Evolutionary conservation across 2,113 vertebrate species (phyloP).

Genomic region (Caranx melampygus): DNA sequence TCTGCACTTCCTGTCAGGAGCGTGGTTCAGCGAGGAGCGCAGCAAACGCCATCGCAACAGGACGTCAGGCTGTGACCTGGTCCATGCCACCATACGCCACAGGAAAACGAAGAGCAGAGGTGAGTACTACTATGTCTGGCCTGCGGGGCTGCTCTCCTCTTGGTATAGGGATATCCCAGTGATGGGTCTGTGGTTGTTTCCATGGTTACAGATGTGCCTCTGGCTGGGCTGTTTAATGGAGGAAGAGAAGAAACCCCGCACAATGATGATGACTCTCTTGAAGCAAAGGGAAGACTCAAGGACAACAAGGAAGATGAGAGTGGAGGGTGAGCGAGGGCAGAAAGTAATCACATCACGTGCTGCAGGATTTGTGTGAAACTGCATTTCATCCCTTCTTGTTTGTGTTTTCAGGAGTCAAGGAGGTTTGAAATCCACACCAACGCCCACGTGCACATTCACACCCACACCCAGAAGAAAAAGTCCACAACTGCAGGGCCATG

Average conservation of each 20-base stretch:
- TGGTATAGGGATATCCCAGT: constrained; percentile 37
- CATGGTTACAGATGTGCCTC: constrained; percentile 65
- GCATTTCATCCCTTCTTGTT: not conserved
- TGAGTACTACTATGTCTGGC: constrained; percentile 53
- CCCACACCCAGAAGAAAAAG: constrained; percentile 45
- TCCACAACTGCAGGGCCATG: constrained; percentile 56
- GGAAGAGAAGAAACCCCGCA: constrained; percentile 33
- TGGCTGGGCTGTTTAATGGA: constrained; percentile 71
- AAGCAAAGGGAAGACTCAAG: constrained; percentile 30
- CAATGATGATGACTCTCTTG: constrained; percentile 27
- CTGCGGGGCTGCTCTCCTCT: not conserved
- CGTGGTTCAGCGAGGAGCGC: constrained; percentile 91
- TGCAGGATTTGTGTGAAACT: constrained; percentile 11
- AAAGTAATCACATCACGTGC: not conserved
- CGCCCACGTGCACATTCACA: constrained; percentile 11
- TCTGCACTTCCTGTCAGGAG: constrained; percentile 87
- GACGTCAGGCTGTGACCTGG: constrained; percentile 85
- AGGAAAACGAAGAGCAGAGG: constrained; percentile 86
- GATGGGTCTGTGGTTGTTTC: constrained; percentile 53
- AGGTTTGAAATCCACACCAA: constrained; percentile 20
- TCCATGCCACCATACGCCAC: constrained; percentile 90
- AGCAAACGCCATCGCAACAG: constrained; percentile 84
- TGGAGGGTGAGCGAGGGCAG: constrained; percentile 29
- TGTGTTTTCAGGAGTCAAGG: constrained; percentile 58
- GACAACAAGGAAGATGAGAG: constrained; percentile 41